A percentile compares a stretch with the other conserved stretches of the same genome.
phyloP scores from a whole-genome alignment of 1,140 invertebrate genomes.

The Steinernema feltiae region DNA sequence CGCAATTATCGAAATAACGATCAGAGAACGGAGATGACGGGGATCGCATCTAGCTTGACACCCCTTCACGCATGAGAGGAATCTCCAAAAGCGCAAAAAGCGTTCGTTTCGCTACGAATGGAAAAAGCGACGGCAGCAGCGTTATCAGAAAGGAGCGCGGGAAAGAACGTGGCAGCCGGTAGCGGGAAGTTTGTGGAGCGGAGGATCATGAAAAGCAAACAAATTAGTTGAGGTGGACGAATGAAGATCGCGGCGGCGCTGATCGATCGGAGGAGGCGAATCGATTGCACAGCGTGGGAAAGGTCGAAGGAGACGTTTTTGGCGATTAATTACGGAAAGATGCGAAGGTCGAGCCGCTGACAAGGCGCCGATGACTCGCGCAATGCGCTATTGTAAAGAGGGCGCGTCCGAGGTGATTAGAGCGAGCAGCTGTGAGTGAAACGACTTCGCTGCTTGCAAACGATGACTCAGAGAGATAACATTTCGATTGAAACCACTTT shows the following conservation, averaged over 20 bases:
- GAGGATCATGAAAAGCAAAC: slow-evolving; percentile 2
- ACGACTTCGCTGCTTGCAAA: too few relatives aligned
- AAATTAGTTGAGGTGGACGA: neutral
- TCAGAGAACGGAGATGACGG: too few relatives aligned
- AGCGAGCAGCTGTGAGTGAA: neutral
- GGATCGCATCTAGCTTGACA: neutral
- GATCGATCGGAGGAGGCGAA: neutral
- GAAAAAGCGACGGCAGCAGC: too few relatives aligned
- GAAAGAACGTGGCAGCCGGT: too few relatives aligned
- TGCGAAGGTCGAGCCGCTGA: neutral
- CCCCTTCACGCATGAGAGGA: neutral
- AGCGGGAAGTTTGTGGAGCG: neutral
- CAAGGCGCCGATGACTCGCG: too few relatives aligned
- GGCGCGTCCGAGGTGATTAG: neutral
- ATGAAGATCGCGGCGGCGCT: neutral
- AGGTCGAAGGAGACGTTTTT: neutral
- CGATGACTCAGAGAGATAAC: too few relatives aligned
- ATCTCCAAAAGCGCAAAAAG: neutral
- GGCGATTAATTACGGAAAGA: slow-evolving; percentile 4
- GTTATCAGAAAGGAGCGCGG: neutral
- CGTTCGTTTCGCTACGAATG: too few relatives aligned
- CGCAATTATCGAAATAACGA: neutral
- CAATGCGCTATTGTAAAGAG: neutral
- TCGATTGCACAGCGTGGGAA: neutral
- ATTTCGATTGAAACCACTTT: too few relatives aligned